These are phyloP conservation scores for Vanessa tameamea DNA, from an alignment of 1,140 invertebrate genomes.

Conservation along the genomic window DNA sequence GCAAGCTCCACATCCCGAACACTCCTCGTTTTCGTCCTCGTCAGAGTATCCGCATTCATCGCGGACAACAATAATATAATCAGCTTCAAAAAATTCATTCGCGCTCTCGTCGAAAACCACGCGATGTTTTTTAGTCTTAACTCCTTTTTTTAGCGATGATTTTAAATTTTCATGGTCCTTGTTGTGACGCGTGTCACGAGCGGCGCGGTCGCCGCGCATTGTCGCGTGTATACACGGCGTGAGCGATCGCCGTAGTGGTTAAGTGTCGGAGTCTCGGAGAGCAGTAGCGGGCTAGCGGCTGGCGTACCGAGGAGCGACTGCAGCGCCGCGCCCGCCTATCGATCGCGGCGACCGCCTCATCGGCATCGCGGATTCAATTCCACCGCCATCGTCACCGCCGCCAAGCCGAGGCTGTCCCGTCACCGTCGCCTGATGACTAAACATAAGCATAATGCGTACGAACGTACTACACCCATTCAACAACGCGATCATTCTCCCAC, in stretches of 20 bases:
- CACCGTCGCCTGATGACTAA: conserved; percentile 6
- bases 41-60: conserved; percentile 91
- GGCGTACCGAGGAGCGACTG: conserved; percentile 50
- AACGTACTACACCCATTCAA: neutral
- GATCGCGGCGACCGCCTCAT: conserved; percentile 56
- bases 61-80: conserved; percentile 92
- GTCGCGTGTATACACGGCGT: conserved; percentile 63
- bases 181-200: conserved; percentile 76
- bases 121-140: conserved; percentile 83
- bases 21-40: conserved; percentile 86
- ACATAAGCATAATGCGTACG: neutral
- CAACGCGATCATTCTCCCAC: neutral
- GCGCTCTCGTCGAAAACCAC: conserved; percentile 92
- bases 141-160: conserved; percentile 77
- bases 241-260: conserved; percentile 58
- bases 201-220: conserved; percentile 77
- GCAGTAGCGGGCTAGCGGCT: conserved; percentile 38
- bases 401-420: conserved; percentile 19
- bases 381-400: conserved; percentile 38
- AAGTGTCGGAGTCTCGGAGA: conserved; percentile 41
- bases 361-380: conserved; percentile 13
- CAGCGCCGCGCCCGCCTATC: conserved; percentile 70
- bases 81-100: conserved; percentile 93
- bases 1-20: conserved; percentile 86
- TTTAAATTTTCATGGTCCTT: conserved; percentile 78